phyloP scores from a whole-genome alignment of 2,113 vertebrate genomes.

The Falcunculus frontatus region DNA sequence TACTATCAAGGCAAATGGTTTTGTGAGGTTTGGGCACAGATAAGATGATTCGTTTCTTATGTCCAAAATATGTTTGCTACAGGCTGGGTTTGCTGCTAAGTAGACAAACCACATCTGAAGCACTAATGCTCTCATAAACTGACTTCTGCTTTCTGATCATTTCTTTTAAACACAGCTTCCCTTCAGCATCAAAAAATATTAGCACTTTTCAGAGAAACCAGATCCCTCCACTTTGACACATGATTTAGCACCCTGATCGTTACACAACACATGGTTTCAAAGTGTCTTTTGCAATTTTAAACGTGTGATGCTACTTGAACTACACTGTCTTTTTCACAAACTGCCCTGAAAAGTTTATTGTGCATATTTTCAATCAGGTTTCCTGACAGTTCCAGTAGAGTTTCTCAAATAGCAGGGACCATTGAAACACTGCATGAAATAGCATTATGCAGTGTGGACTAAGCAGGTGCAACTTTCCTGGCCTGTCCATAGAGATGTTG shows the following conservation, averaged over 20 bases:
- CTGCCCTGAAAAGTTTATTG: neutral
- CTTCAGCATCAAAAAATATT: constrained; percentile 65
- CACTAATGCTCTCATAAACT: constrained; percentile 61
- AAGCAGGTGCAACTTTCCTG: neutral
- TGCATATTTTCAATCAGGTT: neutral
- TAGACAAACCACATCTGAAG: constrained; percentile 69
- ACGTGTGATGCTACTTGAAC: constrained; percentile 37
- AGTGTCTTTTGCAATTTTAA: constrained; percentile 40
- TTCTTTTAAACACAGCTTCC: constrained; percentile 66
- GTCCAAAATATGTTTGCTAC: constrained; percentile 48
- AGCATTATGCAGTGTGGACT: neutral
- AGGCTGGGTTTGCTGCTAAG: constrained; percentile 45
- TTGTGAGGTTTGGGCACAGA: constrained; percentile 15
- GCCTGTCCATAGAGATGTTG: neutral
- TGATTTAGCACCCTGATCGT: constrained; percentile 53
- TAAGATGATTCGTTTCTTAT: constrained; percentile 52
- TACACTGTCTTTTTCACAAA: constrained; percentile 3
- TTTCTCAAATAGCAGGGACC: neutral
- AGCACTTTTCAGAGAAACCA: constrained; percentile 59
- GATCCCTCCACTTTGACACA: constrained; percentile 42
- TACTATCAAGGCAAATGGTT: constrained; percentile 3
- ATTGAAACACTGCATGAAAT: neutral
- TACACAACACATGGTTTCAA: constrained; percentile 56
- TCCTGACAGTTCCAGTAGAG: neutral
- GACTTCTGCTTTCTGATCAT: constrained; percentile 58